A percentile compares a stretch with the other conserved stretches of the same genome.
These are phyloP conservation scores for Actias luna DNA, from an alignment of 2,888 invertebrate species.

Conservation along the genomic window DNA sequence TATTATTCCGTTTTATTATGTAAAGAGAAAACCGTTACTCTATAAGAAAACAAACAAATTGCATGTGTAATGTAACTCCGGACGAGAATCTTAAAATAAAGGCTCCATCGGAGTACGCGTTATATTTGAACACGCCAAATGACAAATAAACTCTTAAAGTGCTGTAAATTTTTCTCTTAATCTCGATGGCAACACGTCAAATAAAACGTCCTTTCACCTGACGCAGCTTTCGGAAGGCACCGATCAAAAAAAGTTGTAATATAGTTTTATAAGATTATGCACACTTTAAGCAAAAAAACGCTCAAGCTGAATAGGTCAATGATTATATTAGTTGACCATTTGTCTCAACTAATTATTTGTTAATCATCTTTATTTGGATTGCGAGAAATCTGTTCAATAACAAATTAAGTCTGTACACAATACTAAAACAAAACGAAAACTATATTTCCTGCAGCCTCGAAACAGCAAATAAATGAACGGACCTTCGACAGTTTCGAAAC, in stretches of 20 bases:
- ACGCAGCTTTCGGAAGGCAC: conserved; percentile 33
- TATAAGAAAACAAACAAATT: not conserved
- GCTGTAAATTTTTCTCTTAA: conserved; percentile 63
- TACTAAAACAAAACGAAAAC: not conserved
- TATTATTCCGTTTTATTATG: not conserved
- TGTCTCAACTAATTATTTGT: not conserved
- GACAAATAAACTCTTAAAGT: conserved; percentile 64
- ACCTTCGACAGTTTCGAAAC: conserved; percentile 37
- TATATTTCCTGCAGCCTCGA: conserved; percentile 17
- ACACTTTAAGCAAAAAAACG: not conserved
- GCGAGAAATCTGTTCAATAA: not conserved
- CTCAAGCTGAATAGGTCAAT: not conserved
- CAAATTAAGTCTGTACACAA: not conserved
- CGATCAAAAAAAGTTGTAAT: conserved; percentile 6
- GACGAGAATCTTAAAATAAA: conserved; percentile 53
- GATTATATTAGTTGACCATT: not conserved
- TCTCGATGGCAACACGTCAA: conserved; percentile 56
- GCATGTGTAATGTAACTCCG: conserved; percentile 9
- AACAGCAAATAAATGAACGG: conserved; percentile 19
- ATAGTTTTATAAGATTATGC: not conserved
- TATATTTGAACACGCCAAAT: conserved; percentile 65
- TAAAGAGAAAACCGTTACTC: too few relatives aligned
- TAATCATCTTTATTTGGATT: not conserved
- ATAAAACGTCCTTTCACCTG: conserved; percentile 69
- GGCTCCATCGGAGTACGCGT: conserved; percentile 46